Percentiles rank a stretch among this genome's conserved stretches.
phyloP scores from a whole-genome alignment of 2,888 invertebrate genomes.

The Gortyna flavago region DNA sequence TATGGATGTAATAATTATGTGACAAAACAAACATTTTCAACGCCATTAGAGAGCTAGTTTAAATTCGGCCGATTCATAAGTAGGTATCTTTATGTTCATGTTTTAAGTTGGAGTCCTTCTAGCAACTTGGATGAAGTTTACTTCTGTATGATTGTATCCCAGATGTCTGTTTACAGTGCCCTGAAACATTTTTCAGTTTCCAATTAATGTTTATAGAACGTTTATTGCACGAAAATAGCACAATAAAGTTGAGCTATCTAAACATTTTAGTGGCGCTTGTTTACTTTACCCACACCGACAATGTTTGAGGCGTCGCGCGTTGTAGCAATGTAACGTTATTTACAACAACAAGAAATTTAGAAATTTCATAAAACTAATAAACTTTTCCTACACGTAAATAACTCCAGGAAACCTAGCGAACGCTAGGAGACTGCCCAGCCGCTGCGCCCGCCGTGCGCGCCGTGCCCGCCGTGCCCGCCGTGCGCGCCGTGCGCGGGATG shows the following conservation, averaged over 20 bases:
- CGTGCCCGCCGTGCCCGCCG: no score
- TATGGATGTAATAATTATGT: not conserved
- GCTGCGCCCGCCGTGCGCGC: no score
- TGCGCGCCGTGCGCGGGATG: no score
- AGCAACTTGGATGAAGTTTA: not conserved
- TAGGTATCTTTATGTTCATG: not conserved
- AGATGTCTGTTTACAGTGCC: not conserved
- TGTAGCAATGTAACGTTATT: constrained; percentile 13
- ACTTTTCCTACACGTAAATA: not conserved
- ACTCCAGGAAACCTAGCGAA: not conserved
- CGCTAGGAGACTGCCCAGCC: not conserved
- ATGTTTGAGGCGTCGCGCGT: not conserved
- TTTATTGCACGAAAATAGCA: not conserved
- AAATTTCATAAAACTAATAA: constrained; percentile 2
- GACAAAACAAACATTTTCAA: not conserved
- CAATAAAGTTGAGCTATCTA: constrained; percentile 11
- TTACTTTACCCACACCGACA: constrained; percentile 18
- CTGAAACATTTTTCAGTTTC: constrained; percentile 7
- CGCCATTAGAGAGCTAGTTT: not conserved
- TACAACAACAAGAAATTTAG: constrained; percentile 8
- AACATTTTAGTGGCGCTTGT: constrained; percentile 34
- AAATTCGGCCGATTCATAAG: not conserved
- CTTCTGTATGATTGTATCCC: no score
- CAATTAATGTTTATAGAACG: constrained; percentile 5
- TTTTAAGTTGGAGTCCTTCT: not conserved